Evolutionary conservation across 2,888 invertebrate genomes (phyloP).

Genomic region (Lordiphosa andalusiaca): DNA sequence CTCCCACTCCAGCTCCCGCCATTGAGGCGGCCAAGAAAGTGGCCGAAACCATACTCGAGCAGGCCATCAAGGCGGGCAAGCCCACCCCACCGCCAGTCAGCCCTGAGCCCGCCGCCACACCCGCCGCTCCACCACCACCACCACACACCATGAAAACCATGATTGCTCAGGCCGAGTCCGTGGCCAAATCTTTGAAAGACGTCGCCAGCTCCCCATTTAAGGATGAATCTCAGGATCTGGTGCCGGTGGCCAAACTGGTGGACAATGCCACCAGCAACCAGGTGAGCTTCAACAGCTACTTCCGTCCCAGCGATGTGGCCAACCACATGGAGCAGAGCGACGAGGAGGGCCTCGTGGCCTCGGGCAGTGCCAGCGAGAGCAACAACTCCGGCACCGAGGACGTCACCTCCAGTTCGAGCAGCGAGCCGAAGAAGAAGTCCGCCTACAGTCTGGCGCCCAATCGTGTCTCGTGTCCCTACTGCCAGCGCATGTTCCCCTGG

Average conservation of each 20-base stretch:
- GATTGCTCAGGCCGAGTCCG: constrained; percentile 82
- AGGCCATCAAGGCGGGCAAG: constrained; percentile 79
- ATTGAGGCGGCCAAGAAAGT: constrained; percentile 81
- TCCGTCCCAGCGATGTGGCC: constrained; percentile 81
- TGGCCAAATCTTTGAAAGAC: constrained; percentile 78
- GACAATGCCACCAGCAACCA: constrained; percentile 85
- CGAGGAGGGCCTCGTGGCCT: constrained; percentile 90
- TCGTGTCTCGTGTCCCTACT: constrained; percentile 95
- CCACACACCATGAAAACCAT: constrained; percentile 80
- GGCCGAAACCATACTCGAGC: constrained; percentile 83
- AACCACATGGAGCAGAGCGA: constrained; percentile 82
- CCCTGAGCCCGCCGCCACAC: background rate
- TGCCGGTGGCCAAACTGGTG: constrained; percentile 88
- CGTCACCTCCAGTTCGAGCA: constrained; percentile 59
- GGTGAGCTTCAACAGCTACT: constrained; percentile 84
- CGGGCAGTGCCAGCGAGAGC: constrained; percentile 89
- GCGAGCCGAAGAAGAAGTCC: constrained; percentile 89
- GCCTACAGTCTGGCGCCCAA: constrained; percentile 97
- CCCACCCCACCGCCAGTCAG: constrained; percentile 15
- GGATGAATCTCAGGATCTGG: constrained; percentile 85
- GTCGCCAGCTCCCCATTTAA: constrained; percentile 80
- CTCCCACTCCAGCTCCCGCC: constrained; percentile 27
- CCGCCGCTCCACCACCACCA: background rate
- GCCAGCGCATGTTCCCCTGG: constrained; percentile 97
- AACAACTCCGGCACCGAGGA: constrained; percentile 92